Conservation (phyloP, 2,888 invertebrate species). For the Ferdinandea cuprea region DNA sequence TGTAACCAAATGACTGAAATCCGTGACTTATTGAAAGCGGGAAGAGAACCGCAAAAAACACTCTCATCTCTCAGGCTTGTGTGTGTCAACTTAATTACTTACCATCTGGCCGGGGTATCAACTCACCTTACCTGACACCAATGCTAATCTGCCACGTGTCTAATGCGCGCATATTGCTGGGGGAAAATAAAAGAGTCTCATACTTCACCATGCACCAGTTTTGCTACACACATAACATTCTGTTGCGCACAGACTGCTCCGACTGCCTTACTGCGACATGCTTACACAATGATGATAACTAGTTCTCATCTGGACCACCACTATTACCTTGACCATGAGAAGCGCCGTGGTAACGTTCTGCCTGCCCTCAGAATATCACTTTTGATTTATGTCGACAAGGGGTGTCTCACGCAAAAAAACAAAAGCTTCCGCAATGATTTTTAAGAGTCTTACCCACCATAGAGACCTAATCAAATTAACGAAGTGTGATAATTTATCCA, state of each 20-base stretch:
- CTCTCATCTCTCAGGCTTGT: constrained; percentile 25
- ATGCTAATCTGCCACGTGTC: constrained; percentile 49
- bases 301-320: constrained; percentile 4
- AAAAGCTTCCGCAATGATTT: constrained; percentile 65
- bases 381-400: constrained; percentile 64
- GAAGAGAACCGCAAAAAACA: constrained; percentile 30
- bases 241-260: constrained; percentile 7
- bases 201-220: constrained; percentile 27
- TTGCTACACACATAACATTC: constrained; percentile 6
- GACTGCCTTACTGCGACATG: no score
- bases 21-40: constrained; percentile 52
- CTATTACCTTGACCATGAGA: constrained; percentile 57
- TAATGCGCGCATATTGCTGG: neutral
- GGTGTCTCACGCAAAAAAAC: constrained; percentile 5
- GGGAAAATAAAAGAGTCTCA: no score
- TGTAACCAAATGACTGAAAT: constrained; percentile 5
- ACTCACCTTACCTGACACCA: constrained; percentile 12
- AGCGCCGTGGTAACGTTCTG: constrained; percentile 21
- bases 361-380: constrained; percentile 38
- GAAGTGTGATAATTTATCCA: constrained; percentile 69
- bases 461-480: constrained; percentile 55
- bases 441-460: neutral
- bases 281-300: constrained; percentile 2
- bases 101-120: constrained; percentile 1
- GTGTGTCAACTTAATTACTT: constrained; percentile 24